Conservation (phyloP, 2,888 invertebrate genomes). For the Lissocephala sabroskyi region DNA sequence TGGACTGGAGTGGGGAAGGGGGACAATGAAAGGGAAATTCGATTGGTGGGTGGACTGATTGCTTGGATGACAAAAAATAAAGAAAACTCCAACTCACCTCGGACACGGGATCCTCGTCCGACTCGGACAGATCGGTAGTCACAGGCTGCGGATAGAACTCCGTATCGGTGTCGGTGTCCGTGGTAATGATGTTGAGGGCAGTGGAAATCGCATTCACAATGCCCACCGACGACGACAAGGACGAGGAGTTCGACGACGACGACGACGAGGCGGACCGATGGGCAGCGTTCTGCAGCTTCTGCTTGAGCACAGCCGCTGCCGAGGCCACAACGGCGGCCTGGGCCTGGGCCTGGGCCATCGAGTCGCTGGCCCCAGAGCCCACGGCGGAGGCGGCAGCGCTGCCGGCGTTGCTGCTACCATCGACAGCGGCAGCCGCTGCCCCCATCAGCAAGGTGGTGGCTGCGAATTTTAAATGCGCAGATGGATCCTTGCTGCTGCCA, state of each 20-base stretch:
- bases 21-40: conserved; percentile 2
- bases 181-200: conserved; percentile 77
- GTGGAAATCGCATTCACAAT: conserved; percentile 68
- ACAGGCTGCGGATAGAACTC: conserved; percentile 86
- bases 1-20: too few species aligned
- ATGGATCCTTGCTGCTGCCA: conserved; percentile 29
- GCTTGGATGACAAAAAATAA: too few species aligned
- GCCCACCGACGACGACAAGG: conserved; percentile 67
- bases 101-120: conserved; percentile 96
- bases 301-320: conserved; percentile 61
- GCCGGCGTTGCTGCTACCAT: conserved; percentile 59
- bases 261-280: conserved; percentile 65
- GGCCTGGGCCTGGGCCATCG: conserved; percentile 1
- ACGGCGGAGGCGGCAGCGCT: conserved; percentile 29
- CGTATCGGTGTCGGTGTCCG: conserved; percentile 90
- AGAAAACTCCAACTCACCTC: conserved; percentile 79
- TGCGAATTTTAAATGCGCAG: conserved; percentile 64
- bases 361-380: conserved; percentile 19
- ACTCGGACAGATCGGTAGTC: conserved; percentile 94
- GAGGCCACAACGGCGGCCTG: conserved; percentile 46
- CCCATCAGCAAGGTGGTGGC: conserved; percentile 57
- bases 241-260: conserved; percentile 68
- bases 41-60: too few species aligned
- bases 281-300: conserved; percentile 52
- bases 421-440: conserved; percentile 65